Evolutionary conservation across 2,888 invertebrate genomes (phyloP), one percentile per base, ranked within the genome.

Genomic region (Drosophila meridionalis): DNA sequence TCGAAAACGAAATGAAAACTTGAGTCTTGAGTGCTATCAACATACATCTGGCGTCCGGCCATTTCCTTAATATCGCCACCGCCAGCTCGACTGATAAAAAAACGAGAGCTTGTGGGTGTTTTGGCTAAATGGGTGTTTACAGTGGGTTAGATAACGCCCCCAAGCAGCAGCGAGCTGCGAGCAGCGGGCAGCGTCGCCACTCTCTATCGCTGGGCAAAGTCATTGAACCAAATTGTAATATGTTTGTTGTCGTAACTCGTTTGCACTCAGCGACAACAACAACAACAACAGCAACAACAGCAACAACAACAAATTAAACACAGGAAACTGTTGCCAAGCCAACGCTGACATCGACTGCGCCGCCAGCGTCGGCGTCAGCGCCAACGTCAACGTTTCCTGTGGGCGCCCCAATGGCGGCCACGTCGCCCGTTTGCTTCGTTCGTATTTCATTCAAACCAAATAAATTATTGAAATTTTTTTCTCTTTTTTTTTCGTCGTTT

Each of bases 311-410:
- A 73, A 74, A 76, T 74, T 76, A 75, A 76, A 74, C 69, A 81
- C 91, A 90, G 90, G 90, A 90, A 90, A 90, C 90, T 89, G 87
- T 87, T 85, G 80, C 83, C 80, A 90, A 86, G 70, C 80, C 72
- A 85, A 76, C 81, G 77, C 73, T 73, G 68, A 70, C 74, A 42
- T 43, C 66, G 75, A 65, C 74, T 50, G 69, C 76, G 82, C 76
- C 59, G 83, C 69, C 66, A 38, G 65, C 83, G 82, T 32, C 48
- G 48, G 32, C 83, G 82, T 69, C 72, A 70, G 67, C 83, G 82
- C 8, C 32, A 32, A 32, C 83, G 83, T 70, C 73, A 70, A 78
- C 80, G 89, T 90, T 91, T 91, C 91, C 91, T 91, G 91, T 91
- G 90, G 91, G 91, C 91, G 91, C 85, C 85, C 85, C 87, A 84